Conservation (phyloP, 2,113 vertebrate genomes). For the Mormyrus iriodes region DNA sequence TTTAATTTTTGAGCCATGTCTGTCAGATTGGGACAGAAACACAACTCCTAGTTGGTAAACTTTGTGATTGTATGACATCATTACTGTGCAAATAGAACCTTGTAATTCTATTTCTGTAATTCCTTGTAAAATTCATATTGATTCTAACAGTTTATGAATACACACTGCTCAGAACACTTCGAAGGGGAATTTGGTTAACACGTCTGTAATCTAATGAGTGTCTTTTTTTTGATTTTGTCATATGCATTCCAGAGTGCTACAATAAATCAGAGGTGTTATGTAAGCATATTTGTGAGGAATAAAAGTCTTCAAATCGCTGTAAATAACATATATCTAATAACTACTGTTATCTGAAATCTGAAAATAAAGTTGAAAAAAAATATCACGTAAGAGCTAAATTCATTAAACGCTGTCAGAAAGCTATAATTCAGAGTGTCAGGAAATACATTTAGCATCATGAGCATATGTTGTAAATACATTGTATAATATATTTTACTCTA, state of each 20-base stretch:
- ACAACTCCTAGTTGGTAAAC: background rate
- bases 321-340: background rate
- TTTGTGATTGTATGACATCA: background rate
- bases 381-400: background rate
- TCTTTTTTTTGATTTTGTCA: background rate
- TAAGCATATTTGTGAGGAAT: background rate
- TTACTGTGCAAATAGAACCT: background rate
- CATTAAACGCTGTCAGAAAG: background rate
- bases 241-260: background rate
- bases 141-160: background rate
- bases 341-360: background rate
- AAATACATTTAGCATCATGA: background rate
- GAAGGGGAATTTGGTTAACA: background rate
- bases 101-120: too few species aligned
- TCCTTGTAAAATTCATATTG: background rate
- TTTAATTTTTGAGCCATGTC: background rate
- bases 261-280: background rate
- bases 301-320: background rate
- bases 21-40: background rate
- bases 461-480: background rate
- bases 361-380: background rate
- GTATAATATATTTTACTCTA: background rate
- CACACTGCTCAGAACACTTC: background rate
- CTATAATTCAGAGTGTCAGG: background rate
- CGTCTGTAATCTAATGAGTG: background rate